phyloP scores from a whole-genome alignment of 1,140 invertebrate genomes.

The Metaphire vulgaris region DNA sequence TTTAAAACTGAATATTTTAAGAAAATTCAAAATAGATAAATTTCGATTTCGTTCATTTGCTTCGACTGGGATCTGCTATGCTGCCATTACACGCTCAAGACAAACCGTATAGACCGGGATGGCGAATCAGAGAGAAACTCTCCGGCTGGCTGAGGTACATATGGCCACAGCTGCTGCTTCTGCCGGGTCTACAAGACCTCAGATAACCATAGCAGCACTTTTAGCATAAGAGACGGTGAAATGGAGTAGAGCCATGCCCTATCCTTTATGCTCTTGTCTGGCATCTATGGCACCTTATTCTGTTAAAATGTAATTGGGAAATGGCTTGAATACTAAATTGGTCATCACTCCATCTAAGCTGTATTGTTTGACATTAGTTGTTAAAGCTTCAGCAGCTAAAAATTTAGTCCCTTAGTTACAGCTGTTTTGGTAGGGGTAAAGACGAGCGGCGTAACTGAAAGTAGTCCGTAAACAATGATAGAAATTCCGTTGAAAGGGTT shows the following conservation, averaged over 20 bases:
- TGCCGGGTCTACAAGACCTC: background rate
- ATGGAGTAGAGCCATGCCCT: background rate
- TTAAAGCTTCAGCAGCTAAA: no score
- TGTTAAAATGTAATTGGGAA: background rate
- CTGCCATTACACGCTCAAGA: slow-evolving; percentile 24
- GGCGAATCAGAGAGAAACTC: slow-evolving; percentile 20
- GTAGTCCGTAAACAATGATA: no score
- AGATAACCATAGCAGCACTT: background rate
- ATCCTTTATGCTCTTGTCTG: no score
- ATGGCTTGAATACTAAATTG: background rate
- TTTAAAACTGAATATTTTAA: background rate
- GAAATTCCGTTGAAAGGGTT: no score
- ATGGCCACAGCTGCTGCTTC: background rate
- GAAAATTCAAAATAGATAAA: background rate
- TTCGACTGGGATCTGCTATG: slow-evolving; percentile 18
- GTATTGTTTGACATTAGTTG: no score
- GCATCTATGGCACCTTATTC: background rate
- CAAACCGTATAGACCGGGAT: slow-evolving; percentile 25
- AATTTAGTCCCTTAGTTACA: no score
- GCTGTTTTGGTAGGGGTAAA: no score
- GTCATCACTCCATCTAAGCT: background rate
- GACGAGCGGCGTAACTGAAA: no score
- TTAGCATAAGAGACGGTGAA: background rate
- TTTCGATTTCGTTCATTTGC: no score
- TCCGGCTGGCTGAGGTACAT: slow-evolving; percentile 27